Evolutionary conservation across 2,888 invertebrate species (phyloP), one percentile per base, ranked within the genome.

Genomic region (Taenaris catops): DNA sequence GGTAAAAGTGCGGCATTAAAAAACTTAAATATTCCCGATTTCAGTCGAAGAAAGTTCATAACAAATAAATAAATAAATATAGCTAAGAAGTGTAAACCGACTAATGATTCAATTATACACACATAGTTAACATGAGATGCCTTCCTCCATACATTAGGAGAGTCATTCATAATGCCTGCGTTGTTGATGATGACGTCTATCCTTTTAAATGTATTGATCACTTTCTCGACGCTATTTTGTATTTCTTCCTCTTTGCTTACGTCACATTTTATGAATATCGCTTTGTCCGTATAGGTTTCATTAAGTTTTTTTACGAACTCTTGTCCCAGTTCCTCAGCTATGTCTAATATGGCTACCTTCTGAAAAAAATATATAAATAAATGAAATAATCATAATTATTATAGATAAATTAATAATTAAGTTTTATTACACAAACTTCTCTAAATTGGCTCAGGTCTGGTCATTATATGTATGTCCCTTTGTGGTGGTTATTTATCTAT

Each of bases 131-230:
- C 55, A 20, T 58, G 53, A 25, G 56, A 52, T 1, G 67, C 52
- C 4, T 49, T 62, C 27, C 64, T 60, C 64, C 64, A 68, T 2
- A 52, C 1, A 2, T 40, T 9, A 0, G 63, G 59, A 0, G 56
- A 27, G 35, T 71, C 69, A 24, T 49, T 53, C 58, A 71, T 60
- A 21, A 70, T 56, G 0, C 70, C 70, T 12, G 71, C 69, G 40
- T 71, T 69, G 41, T 70, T 71, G 19, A 72, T 51, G 17, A 70
- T 47, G 14, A 71, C 63, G 18, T 71, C 67, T 8, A 71, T 38
- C 10, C 47, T 54, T 17, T 55, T 46, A 19, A 63, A 58, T 23
- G 43, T 41, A 1, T 38, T 39, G 4, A 63, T 26, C 6, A 64
- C 58, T 28, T 52, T 31, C 1, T 63, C 47, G 37, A 68, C 68